Evolutionary conservation across 2,113 vertebrate species (phyloP).

Genomic region (Rhinoptilus africanus): DNA sequence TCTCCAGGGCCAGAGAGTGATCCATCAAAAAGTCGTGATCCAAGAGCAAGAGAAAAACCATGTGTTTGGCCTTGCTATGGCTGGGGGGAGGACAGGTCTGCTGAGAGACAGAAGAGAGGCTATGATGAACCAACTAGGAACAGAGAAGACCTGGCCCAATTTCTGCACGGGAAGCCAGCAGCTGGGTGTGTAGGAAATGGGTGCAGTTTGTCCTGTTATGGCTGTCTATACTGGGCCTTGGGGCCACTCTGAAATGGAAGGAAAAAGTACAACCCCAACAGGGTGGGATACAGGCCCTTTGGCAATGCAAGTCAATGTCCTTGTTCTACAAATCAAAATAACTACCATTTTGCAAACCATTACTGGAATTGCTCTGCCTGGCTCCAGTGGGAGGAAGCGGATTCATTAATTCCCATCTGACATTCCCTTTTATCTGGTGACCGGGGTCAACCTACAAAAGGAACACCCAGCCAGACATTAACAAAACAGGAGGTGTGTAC

Average conservation of each 20-base stretch:
- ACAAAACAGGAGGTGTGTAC: slow-evolving; percentile 33
- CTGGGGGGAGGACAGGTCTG: not conserved
- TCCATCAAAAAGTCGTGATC: not conserved
- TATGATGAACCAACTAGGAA: not conserved
- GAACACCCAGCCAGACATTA: not conserved
- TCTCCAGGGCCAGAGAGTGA: not conserved
- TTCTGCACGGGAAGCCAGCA: not conserved
- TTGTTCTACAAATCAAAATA: not conserved
- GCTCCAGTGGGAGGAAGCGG: not conserved
- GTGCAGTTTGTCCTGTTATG: not conserved
- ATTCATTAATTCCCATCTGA: not conserved
- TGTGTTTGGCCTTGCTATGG: not conserved
- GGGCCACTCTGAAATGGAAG: not conserved
- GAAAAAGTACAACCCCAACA: not conserved
- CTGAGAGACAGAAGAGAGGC: not conserved
- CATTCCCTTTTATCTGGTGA: slow-evolving; percentile 45
- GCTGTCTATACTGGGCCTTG: not conserved
- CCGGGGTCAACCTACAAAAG: not conserved
- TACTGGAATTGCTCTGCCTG: not conserved
- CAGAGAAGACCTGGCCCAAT: not conserved
- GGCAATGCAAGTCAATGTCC: not conserved
- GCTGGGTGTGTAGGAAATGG: not conserved
- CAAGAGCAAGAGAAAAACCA: not conserved
- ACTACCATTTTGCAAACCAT: not conserved
- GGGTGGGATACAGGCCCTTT: not conserved